Conservation (phyloP, 2,113 vertebrate species). For the Syrrhaptes paradoxus region DNA sequence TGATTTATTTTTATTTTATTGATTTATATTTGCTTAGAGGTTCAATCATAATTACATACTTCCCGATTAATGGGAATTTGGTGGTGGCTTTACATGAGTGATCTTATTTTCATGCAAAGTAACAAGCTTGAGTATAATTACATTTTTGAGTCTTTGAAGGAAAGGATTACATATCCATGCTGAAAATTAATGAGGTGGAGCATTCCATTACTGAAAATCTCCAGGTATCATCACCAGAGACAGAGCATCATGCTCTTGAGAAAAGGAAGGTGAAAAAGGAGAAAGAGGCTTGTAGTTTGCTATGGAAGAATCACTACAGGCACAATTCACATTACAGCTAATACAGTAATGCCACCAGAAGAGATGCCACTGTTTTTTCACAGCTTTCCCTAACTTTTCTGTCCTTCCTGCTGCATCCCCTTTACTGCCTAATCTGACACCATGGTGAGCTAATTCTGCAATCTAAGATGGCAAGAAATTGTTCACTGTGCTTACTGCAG, state of each 20-base stretch:
- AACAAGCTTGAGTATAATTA: background rate
- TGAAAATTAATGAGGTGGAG: background rate
- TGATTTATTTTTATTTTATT: background rate
- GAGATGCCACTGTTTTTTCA: background rate
- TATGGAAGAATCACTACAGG: background rate
- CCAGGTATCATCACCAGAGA: background rate
- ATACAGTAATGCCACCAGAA: background rate
- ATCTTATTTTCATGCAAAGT: background rate
- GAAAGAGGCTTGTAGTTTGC: background rate
- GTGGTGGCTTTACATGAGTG: background rate
- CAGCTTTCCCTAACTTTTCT: background rate
- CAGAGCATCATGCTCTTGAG: background rate
- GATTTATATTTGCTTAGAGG: background rate
- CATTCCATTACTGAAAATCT: background rate
- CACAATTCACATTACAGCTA: background rate
- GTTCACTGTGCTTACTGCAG: background rate
- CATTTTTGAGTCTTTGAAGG: conserved; percentile 9
- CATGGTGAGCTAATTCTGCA: background rate
- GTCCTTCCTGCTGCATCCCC: background rate
- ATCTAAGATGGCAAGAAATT: background rate
- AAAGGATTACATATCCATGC: background rate
- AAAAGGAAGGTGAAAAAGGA: background rate
- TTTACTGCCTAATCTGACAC: background rate
- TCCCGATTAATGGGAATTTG: background rate
- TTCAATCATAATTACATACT: background rate